Conservation (phyloP, 2,888 invertebrate species). For the Muschampia plurimacula region DNA sequence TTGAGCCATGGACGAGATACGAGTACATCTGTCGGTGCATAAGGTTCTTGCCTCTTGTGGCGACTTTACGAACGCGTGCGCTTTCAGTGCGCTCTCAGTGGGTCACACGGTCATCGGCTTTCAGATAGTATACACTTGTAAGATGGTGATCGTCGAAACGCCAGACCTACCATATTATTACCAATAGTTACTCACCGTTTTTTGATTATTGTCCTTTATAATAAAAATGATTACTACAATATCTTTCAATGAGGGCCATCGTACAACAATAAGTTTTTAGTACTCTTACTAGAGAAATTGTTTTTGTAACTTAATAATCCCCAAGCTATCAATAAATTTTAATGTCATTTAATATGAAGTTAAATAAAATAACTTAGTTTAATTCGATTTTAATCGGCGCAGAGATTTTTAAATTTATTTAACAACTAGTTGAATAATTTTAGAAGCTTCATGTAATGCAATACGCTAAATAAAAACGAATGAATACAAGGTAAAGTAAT, state of each 20-base stretch:
- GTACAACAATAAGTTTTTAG: neutral
- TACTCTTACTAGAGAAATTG: neutral
- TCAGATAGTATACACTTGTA: slow-evolving; percentile 63
- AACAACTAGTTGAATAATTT: no score
- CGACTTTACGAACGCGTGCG: slow-evolving; percentile 47
- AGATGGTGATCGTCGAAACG: slow-evolving; percentile 3
- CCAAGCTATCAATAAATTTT: neutral
- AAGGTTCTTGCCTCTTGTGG: slow-evolving; percentile 15
- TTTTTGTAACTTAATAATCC: no score
- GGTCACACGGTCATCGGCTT: slow-evolving; percentile 69
- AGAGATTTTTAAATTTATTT: no score
- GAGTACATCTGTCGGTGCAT: neutral
- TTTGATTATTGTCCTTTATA: neutral
- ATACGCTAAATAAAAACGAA: neutral
- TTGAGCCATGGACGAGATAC: neutral
- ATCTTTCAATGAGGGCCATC: neutral
- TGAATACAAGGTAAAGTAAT: neutral
- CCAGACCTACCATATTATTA: slow-evolving; percentile 10
- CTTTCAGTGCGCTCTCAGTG: slow-evolving; percentile 53
- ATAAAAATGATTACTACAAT: neutral
- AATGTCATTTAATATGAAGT: neutral
- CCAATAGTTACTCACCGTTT: neutral
- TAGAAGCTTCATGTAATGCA: neutral
- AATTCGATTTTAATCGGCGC: no score
- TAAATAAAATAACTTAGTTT: no score